Evolutionary conservation across 2,797 vertebrate species (phyloP).

Genomic region (Synaphobranchus kaupii): DNA sequence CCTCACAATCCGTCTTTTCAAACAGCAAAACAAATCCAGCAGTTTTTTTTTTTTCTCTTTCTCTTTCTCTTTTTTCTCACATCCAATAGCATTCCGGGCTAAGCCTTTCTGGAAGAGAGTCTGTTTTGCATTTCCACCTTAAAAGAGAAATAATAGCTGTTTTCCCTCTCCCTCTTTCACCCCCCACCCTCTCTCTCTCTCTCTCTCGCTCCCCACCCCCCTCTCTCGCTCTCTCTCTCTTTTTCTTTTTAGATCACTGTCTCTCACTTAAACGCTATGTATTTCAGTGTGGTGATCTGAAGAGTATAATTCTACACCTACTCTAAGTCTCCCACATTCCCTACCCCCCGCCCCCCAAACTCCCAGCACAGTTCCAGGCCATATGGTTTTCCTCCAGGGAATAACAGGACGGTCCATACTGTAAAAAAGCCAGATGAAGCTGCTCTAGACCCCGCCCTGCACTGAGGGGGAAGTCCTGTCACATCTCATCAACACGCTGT

Average conservation of each 20-base stretch:
- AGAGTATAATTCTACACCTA: not conserved
- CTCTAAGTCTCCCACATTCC: not conserved
- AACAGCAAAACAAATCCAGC: not conserved
- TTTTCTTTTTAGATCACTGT: not conserved
- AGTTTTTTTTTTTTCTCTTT: too few species aligned
- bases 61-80: too few species aligned
- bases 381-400: not conserved
- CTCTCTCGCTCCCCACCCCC: not conserved
- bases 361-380: not conserved
- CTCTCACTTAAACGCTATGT: not conserved
- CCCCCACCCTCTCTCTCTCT: not conserved
- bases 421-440: not conserved
- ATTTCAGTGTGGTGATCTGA: not conserved
- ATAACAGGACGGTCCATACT: not conserved
- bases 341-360: not conserved
- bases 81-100: not conserved
- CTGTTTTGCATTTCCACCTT: slow-evolving; percentile 1
- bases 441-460: not conserved
- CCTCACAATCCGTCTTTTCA: not conserved
- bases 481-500: not conserved
- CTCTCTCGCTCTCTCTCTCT: not conserved
- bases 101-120: not conserved
- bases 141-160: not conserved
- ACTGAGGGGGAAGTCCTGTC: not conserved
- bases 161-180: not conserved